Conservation (phyloP, 2,797 vertebrate species). For the Clamator glandarius region DNA sequence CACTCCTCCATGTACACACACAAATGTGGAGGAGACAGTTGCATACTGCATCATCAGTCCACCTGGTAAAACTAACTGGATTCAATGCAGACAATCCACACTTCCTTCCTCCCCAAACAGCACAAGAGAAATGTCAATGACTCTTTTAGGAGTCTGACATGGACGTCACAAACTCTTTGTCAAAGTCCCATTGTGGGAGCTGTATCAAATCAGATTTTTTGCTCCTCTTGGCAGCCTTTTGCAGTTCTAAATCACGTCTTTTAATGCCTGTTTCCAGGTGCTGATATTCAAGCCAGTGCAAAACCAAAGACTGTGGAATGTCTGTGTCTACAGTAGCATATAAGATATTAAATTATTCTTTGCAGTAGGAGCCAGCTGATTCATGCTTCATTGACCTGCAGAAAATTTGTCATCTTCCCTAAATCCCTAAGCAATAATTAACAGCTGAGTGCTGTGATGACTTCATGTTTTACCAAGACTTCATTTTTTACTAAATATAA, state of each 20-base stretch:
- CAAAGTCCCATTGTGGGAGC: neutral
- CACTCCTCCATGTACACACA: rapidly evolving
- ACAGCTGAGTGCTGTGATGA: slow-evolving; percentile 62
- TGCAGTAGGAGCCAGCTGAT: slow-evolving; percentile 38
- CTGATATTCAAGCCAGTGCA: neutral
- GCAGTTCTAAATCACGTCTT: neutral
- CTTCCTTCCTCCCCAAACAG: neutral
- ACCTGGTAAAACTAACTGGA: neutral
- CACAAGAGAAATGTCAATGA: neutral
- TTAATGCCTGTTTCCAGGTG: neutral
- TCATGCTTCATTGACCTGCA: slow-evolving; percentile 54
- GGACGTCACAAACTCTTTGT: neutral
- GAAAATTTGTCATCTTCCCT: slow-evolving; percentile 37
- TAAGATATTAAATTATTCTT: slow-evolving; percentile 21
- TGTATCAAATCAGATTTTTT: neutral
- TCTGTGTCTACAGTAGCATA: neutral
- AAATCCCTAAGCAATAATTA: slow-evolving; percentile 64
- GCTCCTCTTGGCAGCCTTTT: neutral
- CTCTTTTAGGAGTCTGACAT: neutral
- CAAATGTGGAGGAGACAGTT: neutral
- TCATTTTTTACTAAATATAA: slow-evolving; percentile 77
- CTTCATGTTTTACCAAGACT: slow-evolving; percentile 68
- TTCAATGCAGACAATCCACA: neutral
- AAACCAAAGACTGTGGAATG: neutral
- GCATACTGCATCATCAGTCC: neutral